Conservation (phyloP, 2,888 invertebrate genomes). For the Eulithis prunata region DNA sequence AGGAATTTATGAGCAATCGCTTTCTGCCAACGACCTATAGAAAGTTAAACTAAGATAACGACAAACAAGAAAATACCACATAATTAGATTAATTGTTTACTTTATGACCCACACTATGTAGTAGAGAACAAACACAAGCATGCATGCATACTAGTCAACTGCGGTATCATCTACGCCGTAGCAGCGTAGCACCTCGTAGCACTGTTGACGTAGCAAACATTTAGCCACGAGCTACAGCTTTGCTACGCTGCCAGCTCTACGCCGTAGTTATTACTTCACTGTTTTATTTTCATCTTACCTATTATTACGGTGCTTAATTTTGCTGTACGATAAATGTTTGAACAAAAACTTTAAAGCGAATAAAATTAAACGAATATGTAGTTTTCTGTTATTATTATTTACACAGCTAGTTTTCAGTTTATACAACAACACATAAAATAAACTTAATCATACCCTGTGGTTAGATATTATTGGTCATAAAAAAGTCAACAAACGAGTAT, state of each 20-base stretch:
- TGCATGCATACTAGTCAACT: conserved; percentile 24
- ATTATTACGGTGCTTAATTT: conserved; percentile 15
- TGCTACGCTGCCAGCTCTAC: conserved; percentile 24
- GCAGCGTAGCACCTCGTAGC: conserved; percentile 44
- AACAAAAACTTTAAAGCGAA: conserved; percentile 1
- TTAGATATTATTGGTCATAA: no score
- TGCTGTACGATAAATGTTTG: neutral
- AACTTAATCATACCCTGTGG: no score
- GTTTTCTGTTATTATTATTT: neutral
- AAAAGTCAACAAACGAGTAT: no score
- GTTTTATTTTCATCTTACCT: conserved; percentile 23
- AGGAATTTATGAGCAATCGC: no score
- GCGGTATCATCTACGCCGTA: conserved; percentile 33
- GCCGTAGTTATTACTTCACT: conserved; percentile 17
- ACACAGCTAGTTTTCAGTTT: no score
- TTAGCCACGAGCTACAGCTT: conserved; percentile 44
- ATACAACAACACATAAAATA: no score
- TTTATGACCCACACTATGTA: neutral
- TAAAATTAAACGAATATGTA: neutral
- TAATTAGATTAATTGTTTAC: no score
- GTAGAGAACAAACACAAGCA: conserved; percentile 6
- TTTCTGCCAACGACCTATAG: no score
- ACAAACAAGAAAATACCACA: no score
- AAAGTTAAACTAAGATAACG: no score
- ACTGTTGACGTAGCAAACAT: conserved; percentile 57